Evolutionary conservation across 2,888 invertebrate genomes (phyloP), one percentile per base, ranked within the genome.

Genomic region (Andrena chrysosceles): DNA sequence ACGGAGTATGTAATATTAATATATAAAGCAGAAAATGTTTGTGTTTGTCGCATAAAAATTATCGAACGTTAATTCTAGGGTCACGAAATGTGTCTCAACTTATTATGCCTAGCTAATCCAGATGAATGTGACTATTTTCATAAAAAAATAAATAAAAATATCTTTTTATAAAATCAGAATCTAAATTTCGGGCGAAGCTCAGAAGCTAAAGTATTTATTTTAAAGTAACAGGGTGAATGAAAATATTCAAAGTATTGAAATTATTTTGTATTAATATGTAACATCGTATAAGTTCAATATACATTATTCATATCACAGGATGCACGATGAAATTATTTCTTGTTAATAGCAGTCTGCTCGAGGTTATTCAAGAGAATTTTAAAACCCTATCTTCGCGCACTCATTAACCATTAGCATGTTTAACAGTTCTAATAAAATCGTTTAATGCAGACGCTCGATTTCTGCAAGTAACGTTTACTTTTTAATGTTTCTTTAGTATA

Each of bases 251-350:
- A 42, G 42, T 56, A 56, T 26, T 56, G 23, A 56, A 56, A 56
- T 31, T 62, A 29, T 33, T 62, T 62, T 62, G 26, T 29, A 59
- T 29, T 26, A 59, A 59, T 59, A 29, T 29, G 59, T 59, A 59
- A 59, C 29, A 59, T 52, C 31, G 23, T 29, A 8, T 2, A 35
- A 54, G 49, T 16, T 29, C 20, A 42, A 33, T 20, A 42, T 26
- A 42, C 2, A 52, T 77, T 64, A 64, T 20, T 63, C 10, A 8
- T 49, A 60, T 73, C 66, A 42, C n/a, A 60, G 29, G 31, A 49
- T 1, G 16, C 26, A 60, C n/a, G 4, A 49, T 60, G 0, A 33
- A 49, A 56, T 56, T 16, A 48, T 60, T 54, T 16, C 62, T 64
- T 54, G 29, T 13, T 26, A 64, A 8, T 42, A 54, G 54, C 54